These are phyloP conservation scores for Apis florea DNA, from an alignment of 1,140 invertebrate genomes.

Conservation along the genomic window DNA sequence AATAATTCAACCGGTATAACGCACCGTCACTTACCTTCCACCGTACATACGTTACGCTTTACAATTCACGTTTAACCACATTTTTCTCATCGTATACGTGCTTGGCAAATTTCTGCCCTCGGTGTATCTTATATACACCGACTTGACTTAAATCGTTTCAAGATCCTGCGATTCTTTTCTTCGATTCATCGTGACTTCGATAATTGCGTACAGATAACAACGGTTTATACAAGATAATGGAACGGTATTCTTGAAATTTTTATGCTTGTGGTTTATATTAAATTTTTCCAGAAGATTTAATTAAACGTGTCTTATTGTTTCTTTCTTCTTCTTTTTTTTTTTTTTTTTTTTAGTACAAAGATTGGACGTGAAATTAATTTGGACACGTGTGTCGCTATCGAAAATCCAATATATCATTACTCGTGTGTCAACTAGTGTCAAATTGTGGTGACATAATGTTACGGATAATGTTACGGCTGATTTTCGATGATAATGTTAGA, in stretches of 20 bases:
- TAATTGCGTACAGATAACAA: background rate
- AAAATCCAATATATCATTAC: too few species aligned
- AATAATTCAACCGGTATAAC: constrained; percentile 21
- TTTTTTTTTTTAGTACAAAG: too few species aligned
- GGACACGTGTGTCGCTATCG: too few species aligned
- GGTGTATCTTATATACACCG: background rate
- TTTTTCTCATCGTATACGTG: background rate
- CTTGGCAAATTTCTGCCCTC: background rate
- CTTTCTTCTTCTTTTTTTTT: too few species aligned
- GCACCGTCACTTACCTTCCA: background rate
- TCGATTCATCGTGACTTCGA: background rate
- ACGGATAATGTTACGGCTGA: background rate
- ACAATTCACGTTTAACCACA: constrained; percentile 20
- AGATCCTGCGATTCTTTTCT: background rate
- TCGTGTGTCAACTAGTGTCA: background rate
- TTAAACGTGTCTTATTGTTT: too few species aligned
- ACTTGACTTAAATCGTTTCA: background rate
- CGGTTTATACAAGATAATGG: too few species aligned
- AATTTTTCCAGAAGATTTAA: too few species aligned
- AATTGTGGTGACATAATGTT: background rate
- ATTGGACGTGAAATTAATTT: too few species aligned
- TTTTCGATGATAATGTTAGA: background rate
- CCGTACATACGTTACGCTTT: background rate
- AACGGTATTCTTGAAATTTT: too few species aligned
- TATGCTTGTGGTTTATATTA: too few species aligned